Evolutionary conservation across 2,113 vertebrate species (phyloP), one percentile per base, ranked within the genome.

Genomic region (Sminthopsis crassicaudata): DNA sequence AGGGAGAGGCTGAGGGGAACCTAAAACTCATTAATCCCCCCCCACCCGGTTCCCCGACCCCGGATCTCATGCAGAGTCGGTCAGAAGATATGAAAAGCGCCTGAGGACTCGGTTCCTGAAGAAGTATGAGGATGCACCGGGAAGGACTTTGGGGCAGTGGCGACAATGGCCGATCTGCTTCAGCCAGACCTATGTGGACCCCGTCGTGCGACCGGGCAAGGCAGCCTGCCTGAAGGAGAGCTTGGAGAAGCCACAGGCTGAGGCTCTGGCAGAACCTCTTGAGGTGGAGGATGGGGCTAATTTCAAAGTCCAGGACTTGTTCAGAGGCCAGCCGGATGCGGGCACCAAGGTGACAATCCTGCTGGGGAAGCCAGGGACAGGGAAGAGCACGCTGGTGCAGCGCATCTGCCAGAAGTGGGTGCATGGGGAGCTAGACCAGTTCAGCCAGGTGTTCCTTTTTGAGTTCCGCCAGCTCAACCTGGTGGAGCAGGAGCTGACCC

Each of bases 381-480:
- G 99, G 92, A 99, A 99, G 98, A 99, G 99, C 53, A 97, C 99
- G 42, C 97, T 99, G 12, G 98, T 98, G 96, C 99, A 98, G 54
- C 91, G 97, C 94, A 98, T 99, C 25, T 98, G 98, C 95, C 98
- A 98, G 90, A 98, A 98, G 48, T 99, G 99, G 99, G 99, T 99
- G 2, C 92, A 95, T 36, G 99, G 98, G 12, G 96, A 97, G 25
- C 96, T 99, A 2, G 98, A 98, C n/a, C 97, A 98, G 51, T 99
- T 99, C 92, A 97, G 97, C 90, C 98, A 99, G 46, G 97, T 99
- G 42, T 99, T 99, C 93, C 97, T 99, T n/a, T 99, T 99, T 36
- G 99, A 99, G 97, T 99, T 99, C 96, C 98, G 99, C 90, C 99
- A 99, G 94, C 99, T 99, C 90, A 99, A 99, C 93, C 94, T 99